Percentiles rank a stretch among this genome's conserved stretches.
phyloP scores from a whole-genome alignment of 2,888 invertebrate species.

The Drosophila pegasa region DNA sequence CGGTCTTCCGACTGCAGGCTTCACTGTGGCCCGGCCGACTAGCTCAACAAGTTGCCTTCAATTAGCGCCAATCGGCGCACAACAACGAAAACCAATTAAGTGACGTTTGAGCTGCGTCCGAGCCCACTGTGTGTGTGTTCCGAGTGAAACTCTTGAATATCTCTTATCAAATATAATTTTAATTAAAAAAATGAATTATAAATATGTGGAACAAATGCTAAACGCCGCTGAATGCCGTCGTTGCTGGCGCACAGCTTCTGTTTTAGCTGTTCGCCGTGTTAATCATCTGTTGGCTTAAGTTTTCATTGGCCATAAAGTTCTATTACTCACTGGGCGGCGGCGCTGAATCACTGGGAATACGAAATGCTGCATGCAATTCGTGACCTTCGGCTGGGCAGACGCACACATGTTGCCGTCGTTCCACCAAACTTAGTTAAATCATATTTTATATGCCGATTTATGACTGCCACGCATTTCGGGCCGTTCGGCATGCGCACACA shows the following conservation, averaged over 20 bases:
- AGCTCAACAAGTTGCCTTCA: constrained; percentile 72
- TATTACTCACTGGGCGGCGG: constrained; percentile 47
- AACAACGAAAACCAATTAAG: constrained; percentile 80
- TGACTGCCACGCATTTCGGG: constrained; percentile 42
- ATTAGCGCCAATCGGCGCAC: constrained; percentile 74
- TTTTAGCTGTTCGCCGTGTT: constrained; percentile 31
- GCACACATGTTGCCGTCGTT: constrained; percentile 17
- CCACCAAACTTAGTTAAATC: constrained; percentile 6
- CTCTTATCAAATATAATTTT: constrained; percentile 61
- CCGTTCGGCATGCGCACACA: constrained; percentile 32
- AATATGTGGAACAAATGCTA: constrained; percentile 11
- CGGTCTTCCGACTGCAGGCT: constrained; percentile 26
- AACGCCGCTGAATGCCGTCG: constrained; percentile 28
- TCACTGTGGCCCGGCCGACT: constrained; percentile 40
- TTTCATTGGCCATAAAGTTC: constrained; percentile 26
- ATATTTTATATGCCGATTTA: constrained; percentile 32
- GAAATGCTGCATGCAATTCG: constrained; percentile 35
- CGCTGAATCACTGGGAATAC: constrained; percentile 45
- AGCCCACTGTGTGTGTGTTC: constrained; percentile 9
- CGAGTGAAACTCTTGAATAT: constrained; percentile 25
- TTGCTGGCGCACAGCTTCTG: constrained; percentile 25
- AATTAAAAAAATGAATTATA: constrained; percentile 57
- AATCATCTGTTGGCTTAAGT: constrained; percentile 38
- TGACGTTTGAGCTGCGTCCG: constrained; percentile 47
- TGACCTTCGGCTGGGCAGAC: constrained; percentile 52